Base-by-base conservation (phyloP, 2,888 invertebrate genomes). In the Drosophila emarginata region DNA sequence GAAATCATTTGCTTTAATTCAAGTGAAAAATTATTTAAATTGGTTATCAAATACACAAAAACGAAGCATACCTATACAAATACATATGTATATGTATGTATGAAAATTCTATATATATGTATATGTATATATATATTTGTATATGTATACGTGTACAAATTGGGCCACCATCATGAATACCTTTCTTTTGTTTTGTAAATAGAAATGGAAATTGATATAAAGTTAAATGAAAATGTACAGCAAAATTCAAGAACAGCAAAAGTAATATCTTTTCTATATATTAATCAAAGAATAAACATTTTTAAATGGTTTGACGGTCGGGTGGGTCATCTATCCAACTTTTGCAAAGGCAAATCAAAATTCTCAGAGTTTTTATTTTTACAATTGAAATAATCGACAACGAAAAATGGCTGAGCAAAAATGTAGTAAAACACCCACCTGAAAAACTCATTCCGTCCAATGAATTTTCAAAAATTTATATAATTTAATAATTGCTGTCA, bases 11-110 rank as follows among this genome's bases (percentile, higher is more conserved):
- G 78, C 69, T 87, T 84, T 87, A 84, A 84, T 84, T 84, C 84
- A 84, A 84, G 85, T 87, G 87, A 84, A 87, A 84, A 81, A 84
- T 84, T 84, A 84, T 87, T 84, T 84, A 84, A 84, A 87, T 84
- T 84, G 84, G 67, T 87, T 85, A 87, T 87, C 82, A 84, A 81
- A 82, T 77, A 80, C 75, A 75, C 75, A 63, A 65, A 80, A 74
- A 75, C 75, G 60, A 64, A 66, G 63, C 60, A 39, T 57, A 36
- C 54, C 18, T 45, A 52, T 51, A 61, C 37, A 72, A 61, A 36
- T 36, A 40, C 61, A 58, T 58, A 60, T 59, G 68, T 52, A 14
- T 40, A 6, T 12, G 18, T 14, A 23, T n/a, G 9, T 7, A 28
- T 26, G 6, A 23, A 23, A 23, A 23, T 23, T 23, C 4, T 54